These are phyloP conservation scores for Microplitis deprimator DNA, from an alignment of 2,888 invertebrate species.

Conservation along the genomic window DNA sequence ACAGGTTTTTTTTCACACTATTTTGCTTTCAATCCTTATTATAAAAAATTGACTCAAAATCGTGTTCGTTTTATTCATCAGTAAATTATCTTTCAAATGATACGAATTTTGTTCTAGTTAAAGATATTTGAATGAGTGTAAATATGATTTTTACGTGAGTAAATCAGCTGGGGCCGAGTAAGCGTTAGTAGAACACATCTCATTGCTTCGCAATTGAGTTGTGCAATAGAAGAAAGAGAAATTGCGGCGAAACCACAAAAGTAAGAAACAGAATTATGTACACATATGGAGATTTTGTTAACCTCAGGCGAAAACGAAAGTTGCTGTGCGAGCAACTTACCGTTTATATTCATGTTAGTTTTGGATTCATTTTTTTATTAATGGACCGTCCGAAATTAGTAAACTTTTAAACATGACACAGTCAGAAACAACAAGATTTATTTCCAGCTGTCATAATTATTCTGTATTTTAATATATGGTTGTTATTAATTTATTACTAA, in stretches of 20 bases:
- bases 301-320: conserved; percentile 60
- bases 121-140: too few relatives aligned
- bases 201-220: not conserved
- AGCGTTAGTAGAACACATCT: too few relatives aligned
- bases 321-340: conserved; percentile 48
- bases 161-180: too few relatives aligned
- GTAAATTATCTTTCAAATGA: too few relatives aligned
- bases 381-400: not conserved
- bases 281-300: conserved; percentile 51
- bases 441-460: conserved; percentile 14
- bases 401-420: not conserved
- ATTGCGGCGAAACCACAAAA: conserved; percentile 20
- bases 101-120: too few relatives aligned
- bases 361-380: conserved; percentile 13
- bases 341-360: not conserved
- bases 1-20: too few relatives aligned
- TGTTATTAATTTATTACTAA: not conserved
- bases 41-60: too few relatives aligned
- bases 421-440: not conserved
- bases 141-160: too few relatives aligned
- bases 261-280: conserved; percentile 16
- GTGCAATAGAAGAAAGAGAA: conserved; percentile 13
- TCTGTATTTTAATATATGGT: not conserved
- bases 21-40: too few relatives aligned
- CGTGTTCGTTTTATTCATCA: too few relatives aligned